phyloP scores from a whole-genome alignment of 2,797 vertebrate species.

The Enteromius radiatus region DNA sequence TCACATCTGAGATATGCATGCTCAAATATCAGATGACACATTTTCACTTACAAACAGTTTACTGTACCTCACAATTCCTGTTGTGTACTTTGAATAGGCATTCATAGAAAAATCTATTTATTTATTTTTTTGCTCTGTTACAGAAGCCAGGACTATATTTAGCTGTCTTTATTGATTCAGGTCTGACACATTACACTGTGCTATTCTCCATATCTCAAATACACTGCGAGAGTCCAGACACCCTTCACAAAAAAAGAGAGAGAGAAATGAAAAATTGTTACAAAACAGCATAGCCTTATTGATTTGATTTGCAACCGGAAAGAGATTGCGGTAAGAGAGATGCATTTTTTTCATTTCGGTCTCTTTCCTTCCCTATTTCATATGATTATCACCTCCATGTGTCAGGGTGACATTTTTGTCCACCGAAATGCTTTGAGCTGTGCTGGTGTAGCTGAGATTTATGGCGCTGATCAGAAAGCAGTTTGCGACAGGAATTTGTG shows the following conservation, averaged over 20 bases:
- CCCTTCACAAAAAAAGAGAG: slow-evolving; percentile 49
- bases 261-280: slow-evolving; percentile 41
- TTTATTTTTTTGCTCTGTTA: slow-evolving; percentile 68
- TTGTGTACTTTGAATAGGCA: slow-evolving; percentile 55
- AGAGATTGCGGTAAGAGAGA: slow-evolving; percentile 25
- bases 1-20: neutral
- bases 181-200: slow-evolving; percentile 76
- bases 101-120: slow-evolving; percentile 69
- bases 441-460: slow-evolving; percentile 28
- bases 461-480: slow-evolving; percentile 40
- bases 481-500: slow-evolving; percentile 42
- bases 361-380: slow-evolving; percentile 22
- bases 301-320: slow-evolving; percentile 34
- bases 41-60: slow-evolving; percentile 1
- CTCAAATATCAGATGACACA: slow-evolving; percentile 23
- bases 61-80: neutral
- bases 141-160: slow-evolving; percentile 80
- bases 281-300: slow-evolving; percentile 24
- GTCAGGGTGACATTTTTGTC: slow-evolving; percentile 35
- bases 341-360: slow-evolving; percentile 15
- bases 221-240: slow-evolving; percentile 64
- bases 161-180: slow-evolving; percentile 78
- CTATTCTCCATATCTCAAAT: slow-evolving; percentile 73
- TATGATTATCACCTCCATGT: slow-evolving; percentile 23
- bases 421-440: slow-evolving; percentile 23